Base-by-base conservation (phyloP, 1,140 invertebrate species). In the Seison nebaliae region DNA sequence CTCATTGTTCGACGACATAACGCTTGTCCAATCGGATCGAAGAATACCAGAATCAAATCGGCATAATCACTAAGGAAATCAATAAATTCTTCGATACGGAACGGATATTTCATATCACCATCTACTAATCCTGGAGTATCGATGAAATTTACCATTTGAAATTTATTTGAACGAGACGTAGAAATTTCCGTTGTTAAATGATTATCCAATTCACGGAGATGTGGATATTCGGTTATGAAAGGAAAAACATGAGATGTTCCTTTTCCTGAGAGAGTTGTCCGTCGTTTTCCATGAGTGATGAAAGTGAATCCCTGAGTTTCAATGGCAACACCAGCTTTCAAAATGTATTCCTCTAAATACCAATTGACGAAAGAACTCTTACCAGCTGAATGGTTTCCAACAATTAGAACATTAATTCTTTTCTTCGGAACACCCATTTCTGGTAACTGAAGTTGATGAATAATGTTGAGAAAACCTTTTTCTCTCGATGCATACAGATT, bases 351-450 rank as follows among this genome's bases (percentile, higher is more conserved):
- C 46, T 67, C 67, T 38, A 69, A 58, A 47, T 69, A 69, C 68
- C 68, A 70, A 45, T 70, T 70, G 31, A 70, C 67, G 46, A 69
- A 69, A 2, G 65, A 66, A 33, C 65, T 67, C 51, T 70, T 70
- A 8, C 68, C 68, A 34, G 67, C 67, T 15, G 67, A 69, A 48
- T 70, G 68, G 48, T 70, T 70, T 2, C 68, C 68, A 43, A 69
- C 64, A 4, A 69, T 47, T 8, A 69, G 50, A 17, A 69, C 60
- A 21, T 57, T 64, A 28, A 69, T 65, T 49, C 69, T 70, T 43
- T 68, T 67, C 28, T 66, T 55, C 8, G 67, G 68, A 14, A 65
- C 58, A 22, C 66, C 49, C 18, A 69, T 46, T 9, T 32, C 34
- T n/a, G 8, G 30, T 14, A 9, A 32, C 14, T 9, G 7, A 18